These are phyloP conservation scores for Anhinga rufa DNA, from an alignment of 2,113 vertebrate genomes.

Conservation along the genomic window DNA sequence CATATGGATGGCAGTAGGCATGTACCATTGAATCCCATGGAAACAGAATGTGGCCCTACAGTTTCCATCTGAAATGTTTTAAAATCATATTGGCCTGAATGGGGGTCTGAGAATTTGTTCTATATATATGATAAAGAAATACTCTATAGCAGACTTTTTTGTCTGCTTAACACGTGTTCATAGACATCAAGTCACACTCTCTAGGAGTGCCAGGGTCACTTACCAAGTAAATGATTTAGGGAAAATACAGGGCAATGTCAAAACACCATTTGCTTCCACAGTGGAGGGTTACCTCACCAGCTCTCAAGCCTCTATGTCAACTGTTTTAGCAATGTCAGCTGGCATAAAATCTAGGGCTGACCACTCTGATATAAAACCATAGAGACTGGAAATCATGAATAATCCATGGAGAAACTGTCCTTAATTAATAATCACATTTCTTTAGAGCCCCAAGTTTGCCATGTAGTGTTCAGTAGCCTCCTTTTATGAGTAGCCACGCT, in stretches of 20 bases:
- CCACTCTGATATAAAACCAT: not conserved
- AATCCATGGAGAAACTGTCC: not conserved
- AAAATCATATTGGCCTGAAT: not conserved
- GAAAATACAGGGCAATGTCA: not conserved
- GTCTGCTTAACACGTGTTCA: not conserved
- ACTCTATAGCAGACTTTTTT: not conserved
- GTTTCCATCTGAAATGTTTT: not conserved
- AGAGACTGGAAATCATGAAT: not conserved
- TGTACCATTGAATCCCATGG: accelerated
- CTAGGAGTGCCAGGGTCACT: not conserved
- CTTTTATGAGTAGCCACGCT: not conserved
- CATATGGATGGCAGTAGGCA: not conserved
- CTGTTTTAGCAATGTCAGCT: not conserved
- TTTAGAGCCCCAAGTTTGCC: not conserved
- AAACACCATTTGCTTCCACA: not conserved
- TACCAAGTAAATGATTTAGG: not conserved
- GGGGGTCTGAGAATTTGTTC: not conserved
- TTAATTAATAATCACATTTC: not conserved
- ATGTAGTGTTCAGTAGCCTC: not conserved
- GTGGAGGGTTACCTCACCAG: not conserved
- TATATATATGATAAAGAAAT: not conserved
- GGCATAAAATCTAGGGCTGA: not conserved
- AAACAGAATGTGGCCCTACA: not conserved
- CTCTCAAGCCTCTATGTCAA: not conserved
- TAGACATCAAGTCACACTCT: not conserved